Evolutionary conservation across 2,113 vertebrate species (phyloP), one percentile per base, ranked within the genome.

Genomic region (Eubucco bourcierii): DNA sequence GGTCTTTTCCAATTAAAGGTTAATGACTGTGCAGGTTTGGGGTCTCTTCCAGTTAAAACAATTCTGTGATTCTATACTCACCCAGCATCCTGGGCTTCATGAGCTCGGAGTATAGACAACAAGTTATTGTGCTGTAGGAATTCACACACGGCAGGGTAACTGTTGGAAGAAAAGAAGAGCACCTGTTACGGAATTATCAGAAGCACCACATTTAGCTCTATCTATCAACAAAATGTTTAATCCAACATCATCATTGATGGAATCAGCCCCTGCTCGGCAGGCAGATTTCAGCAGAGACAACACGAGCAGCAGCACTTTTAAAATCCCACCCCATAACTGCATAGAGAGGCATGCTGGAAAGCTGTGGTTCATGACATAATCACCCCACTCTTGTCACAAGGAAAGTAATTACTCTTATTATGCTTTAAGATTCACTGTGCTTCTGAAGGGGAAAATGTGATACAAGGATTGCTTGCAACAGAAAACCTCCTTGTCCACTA

Each of bases 121-220:
- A 99, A 98, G 97, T 99, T 99, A 98, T 99, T 99, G 98, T 99
- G 98, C 98, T 99, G 99, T 97, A 99, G 98, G 98, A 99, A 99
- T 97, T 99, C 99, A 97, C 99, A 99, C 90, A 99, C 99, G 93
- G 99, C 99, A 61, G 99, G 99, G 97, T 99, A 99, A 98, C 99
- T 99, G 98, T 75, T 61, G 94, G 90, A 90, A 80, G 64, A 95
- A 90, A 71, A 85, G 29, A 91, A 87, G 2, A 94, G 27, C 33
- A 85, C 29, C 25, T 63, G 78, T 97, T 95, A 96, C 1, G 6
- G 85, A 80, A 93, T 80, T 84, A 91, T 81, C 55, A 91, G 39
- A 78, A 84, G 33, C 9, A 33, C 6, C 21, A 33, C 17, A 90
- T 39, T 81, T 47, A 78, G 63, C 37, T 90, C 41, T 25, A 60